Conservation (phyloP, 2,888 invertebrate genomes). For the Lordiphosa andalusiaca region DNA sequence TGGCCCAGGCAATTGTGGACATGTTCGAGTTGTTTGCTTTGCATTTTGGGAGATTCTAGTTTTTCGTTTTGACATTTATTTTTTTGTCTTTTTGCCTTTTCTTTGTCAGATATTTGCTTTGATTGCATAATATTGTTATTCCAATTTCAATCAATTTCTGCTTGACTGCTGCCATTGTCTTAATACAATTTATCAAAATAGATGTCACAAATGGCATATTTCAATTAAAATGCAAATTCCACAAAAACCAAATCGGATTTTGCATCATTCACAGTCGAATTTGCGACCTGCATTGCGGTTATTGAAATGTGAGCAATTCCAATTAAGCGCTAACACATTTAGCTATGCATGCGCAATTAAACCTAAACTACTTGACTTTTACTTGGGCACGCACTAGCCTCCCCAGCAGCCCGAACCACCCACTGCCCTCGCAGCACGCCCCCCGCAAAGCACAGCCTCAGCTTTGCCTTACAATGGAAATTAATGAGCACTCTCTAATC, state of each 20-base stretch:
- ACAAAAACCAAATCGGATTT: slow-evolving; percentile 20
- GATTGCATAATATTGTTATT: slow-evolving; percentile 53
- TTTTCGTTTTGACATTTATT: slow-evolving; percentile 23
- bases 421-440: no score
- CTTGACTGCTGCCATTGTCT: slow-evolving; percentile 13
- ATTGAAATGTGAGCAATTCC: slow-evolving; percentile 4
- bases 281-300: slow-evolving; percentile 22
- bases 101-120: slow-evolving; percentile 47
- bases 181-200: slow-evolving; percentile 46
- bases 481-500: slow-evolving; percentile 69
- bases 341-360: slow-evolving; percentile 40
- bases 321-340: slow-evolving; percentile 11
- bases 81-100: slow-evolving; percentile 27
- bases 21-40: slow-evolving; percentile 49
- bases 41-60: slow-evolving; percentile 42
- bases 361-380: slow-evolving; percentile 36
- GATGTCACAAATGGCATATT: slow-evolving; percentile 46
- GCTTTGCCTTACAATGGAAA: slow-evolving; percentile 56
- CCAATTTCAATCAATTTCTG: slow-evolving; percentile 27
- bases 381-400: slow-evolving; percentile 7
- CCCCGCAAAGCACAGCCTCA: slow-evolving; percentile 26
- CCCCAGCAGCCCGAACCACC: slow-evolving; percentile 4
- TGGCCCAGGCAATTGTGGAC: slow-evolving; percentile 46
- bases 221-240: slow-evolving; percentile 55
- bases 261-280: slow-evolving; percentile 10